A percentile compares a stretch with the other conserved stretches of the same genome.
phyloP scores from a whole-genome alignment of 1,140 invertebrate genomes.

The Rhyzopertha dominica region DNA sequence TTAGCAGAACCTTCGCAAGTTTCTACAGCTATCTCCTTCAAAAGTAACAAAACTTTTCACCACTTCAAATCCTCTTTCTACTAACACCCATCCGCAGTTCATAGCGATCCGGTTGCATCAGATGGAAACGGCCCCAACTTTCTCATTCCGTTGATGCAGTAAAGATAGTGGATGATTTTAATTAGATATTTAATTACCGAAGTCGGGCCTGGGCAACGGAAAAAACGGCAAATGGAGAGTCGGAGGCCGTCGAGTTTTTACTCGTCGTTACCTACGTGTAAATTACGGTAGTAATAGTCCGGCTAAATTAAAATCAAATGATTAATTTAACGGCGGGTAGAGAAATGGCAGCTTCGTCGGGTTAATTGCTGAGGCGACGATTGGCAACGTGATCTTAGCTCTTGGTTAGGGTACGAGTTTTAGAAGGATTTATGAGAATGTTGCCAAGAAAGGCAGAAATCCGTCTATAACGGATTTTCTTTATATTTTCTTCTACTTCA shows the following conservation, averaged over 20 bases:
- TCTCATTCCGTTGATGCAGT: too few relatives aligned
- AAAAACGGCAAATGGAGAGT: slow-evolving; percentile 30
- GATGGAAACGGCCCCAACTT: too few relatives aligned
- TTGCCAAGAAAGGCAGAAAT: too few relatives aligned
- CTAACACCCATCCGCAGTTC: too few relatives aligned
- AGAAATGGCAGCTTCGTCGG: slow-evolving; percentile 22
- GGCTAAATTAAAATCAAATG: slow-evolving; percentile 36
- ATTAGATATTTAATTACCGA: slow-evolving; percentile 36
- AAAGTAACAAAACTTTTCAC: too few relatives aligned
- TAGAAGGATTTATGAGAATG: too few relatives aligned
- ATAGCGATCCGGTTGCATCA: too few relatives aligned
- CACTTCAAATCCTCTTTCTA: too few relatives aligned
- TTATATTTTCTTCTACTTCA: too few relatives aligned
- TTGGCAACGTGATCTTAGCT: slow-evolving; percentile 17
- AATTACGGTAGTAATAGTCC: slow-evolving; percentile 30
- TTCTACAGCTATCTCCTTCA: too few relatives aligned
- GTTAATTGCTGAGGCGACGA: slow-evolving; percentile 16
- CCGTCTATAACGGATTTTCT: too few relatives aligned
- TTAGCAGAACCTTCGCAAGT: too few relatives aligned
- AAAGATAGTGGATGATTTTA: slow-evolving; percentile 34
- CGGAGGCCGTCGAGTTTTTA: slow-evolving; percentile 26
- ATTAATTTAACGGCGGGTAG: slow-evolving; percentile 33
- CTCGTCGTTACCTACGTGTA: slow-evolving; percentile 32
- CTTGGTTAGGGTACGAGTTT: slow-evolving; percentile 12
- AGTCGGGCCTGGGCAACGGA: slow-evolving; percentile 20